Base-by-base conservation (phyloP, 2,888 invertebrate species). In the Drosophila diplacantha region DNA sequence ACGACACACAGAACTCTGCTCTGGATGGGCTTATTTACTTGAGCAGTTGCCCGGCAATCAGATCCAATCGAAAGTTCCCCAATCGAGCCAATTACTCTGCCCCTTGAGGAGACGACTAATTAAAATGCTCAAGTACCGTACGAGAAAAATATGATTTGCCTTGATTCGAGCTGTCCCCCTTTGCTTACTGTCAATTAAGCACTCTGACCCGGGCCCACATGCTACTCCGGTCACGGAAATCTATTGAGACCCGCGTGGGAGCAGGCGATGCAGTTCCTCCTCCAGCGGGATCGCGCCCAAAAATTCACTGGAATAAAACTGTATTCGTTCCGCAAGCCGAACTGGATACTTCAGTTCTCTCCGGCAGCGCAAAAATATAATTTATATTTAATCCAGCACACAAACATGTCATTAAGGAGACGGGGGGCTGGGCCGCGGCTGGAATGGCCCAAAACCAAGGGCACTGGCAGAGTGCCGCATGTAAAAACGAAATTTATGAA, bases 391-490 rank as follows among this genome's bases (percentile, higher is more conserved):
- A 74, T 75, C 78, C 78, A 79, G 56, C 71, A 62, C 81, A 78
- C 79, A 74, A 79, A 79, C 80, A 79, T 81, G 81, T 79, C 80
- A 81, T 78, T 78, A 81, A 76, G 74, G 65, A 81, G 81, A 76
- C 69, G 47, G 8, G 20, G 56, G 47, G 47, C 16, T 20, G 22
- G 22, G 20, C 22, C n/a, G 50, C 29, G n/a, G 41, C 38, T 50
- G 60, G 44, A 49, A 9, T 26, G 35, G 44, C 59, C 49, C 49
- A 49, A 60, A 58, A 29, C 26, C 46, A 57, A 47, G 64, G 59
- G 38, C 59, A 50, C 71, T 71, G 77, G 64, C 80, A 73, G 65
- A 35, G 64, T 54, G 46, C 59, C 65, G 68, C 72, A 75, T 78
- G 77, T 79, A 69, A 59, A 73, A 73, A 66, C 55, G 29, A 76